phyloP scores from a whole-genome alignment of 2,888 invertebrate genomes.

The Scrobipalpa atriplicella region DNA sequence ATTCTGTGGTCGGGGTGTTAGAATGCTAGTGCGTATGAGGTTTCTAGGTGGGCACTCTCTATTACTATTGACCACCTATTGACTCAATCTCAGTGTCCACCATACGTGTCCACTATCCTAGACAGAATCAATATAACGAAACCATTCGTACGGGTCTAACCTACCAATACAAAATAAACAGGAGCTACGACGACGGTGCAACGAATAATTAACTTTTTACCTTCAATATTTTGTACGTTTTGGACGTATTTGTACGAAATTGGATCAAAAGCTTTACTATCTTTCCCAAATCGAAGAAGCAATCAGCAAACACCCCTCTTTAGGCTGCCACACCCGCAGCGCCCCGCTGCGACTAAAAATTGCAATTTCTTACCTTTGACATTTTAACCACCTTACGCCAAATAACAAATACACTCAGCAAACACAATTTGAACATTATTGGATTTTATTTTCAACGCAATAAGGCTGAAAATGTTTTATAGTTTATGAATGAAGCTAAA shows the following conservation, averaged over 20 bases:
- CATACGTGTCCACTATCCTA: no score
- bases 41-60: no score
- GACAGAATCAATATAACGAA: no score
- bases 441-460: neutral
- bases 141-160: no score
- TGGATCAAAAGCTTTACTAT: neutral
- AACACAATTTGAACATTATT: neutral
- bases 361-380: constrained; percentile 25
- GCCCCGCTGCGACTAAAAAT: constrained; percentile 15
- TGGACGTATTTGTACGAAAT: constrained; percentile 7
- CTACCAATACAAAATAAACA: no score
- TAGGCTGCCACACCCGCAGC: neutral
- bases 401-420: neutral
- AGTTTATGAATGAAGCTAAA: neutral
- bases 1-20: no score
- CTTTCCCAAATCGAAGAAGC: constrained; percentile 4
- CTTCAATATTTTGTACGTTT: no score
- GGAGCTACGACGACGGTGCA: no score
- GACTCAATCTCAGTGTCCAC: no score
- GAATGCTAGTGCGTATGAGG: no score
- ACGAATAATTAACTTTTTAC: no score
- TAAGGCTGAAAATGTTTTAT: neutral
- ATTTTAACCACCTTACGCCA: constrained; percentile 2
- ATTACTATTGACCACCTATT: no score
- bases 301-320: neutral